Evolutionary conservation across 2,113 vertebrate species (phyloP).

Genomic region (Notarius lentiginosus): DNA sequence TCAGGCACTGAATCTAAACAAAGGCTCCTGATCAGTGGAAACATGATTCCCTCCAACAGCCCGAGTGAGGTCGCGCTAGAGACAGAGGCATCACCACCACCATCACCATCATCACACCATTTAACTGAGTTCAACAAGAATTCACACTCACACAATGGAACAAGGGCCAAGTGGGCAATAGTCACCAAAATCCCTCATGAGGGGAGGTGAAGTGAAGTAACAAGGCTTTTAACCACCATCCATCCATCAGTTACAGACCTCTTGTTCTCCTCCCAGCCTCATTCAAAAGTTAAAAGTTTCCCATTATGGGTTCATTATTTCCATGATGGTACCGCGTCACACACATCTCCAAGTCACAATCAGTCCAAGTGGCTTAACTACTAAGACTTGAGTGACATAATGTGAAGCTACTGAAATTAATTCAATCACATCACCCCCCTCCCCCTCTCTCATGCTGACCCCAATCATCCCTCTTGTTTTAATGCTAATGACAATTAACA

Average conservation of each 20-base stretch:
- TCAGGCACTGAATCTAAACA: constrained; percentile 59
- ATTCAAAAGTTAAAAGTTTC: not conserved
- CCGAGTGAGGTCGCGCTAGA: constrained; percentile 74
- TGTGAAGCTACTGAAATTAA: not conserved
- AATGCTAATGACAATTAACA: constrained; percentile 70
- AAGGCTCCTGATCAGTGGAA: constrained; percentile 67
- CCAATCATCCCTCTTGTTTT: constrained; percentile 66
- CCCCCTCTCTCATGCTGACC: constrained; percentile 41
- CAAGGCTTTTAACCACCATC: not conserved
- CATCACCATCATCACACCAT: not conserved
- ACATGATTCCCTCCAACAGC: constrained; percentile 67
- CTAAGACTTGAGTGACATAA: not conserved
- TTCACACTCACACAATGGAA: constrained; percentile 38
- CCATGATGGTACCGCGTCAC: not conserved
- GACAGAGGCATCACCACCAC: constrained; percentile 46
- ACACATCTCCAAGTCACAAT: not conserved
- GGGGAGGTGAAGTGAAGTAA: not conserved
- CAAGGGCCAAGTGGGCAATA: not conserved
- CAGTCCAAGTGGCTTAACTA: not conserved
- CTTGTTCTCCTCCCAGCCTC: not conserved
- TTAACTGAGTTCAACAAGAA: constrained; percentile 23
- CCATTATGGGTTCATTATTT: not conserved
- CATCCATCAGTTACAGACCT: not conserved
- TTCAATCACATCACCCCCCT: constrained; percentile 7
- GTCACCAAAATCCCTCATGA: not conserved